Conservation (phyloP, 2,797 vertebrate genomes). For the Sebastes wilsoni region DNA sequence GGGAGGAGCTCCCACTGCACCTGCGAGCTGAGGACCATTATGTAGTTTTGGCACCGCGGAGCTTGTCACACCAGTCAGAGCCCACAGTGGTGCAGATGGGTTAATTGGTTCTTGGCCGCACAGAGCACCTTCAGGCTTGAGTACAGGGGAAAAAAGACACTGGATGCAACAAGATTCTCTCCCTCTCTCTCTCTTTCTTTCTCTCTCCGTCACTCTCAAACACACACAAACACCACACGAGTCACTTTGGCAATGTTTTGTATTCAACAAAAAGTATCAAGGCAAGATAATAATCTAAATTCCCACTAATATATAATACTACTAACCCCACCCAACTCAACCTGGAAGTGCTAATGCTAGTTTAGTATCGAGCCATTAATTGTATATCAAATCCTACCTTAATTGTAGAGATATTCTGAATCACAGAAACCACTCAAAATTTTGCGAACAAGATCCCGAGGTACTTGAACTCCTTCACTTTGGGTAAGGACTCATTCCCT, state of each 20-base stretch:
- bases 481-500: too few species aligned
- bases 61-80: conserved; percentile 41
- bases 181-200: not conserved
- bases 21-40: conserved; percentile 36
- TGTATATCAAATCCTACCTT: not conserved
- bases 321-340: not conserved
- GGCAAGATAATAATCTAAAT: not conserved
- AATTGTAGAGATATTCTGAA: not conserved
- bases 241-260: not conserved
- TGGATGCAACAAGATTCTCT: not conserved
- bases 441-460: too few species aligned
- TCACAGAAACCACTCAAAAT: not conserved
- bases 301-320: not conserved
- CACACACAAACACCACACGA: not conserved
- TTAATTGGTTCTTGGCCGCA: conserved; percentile 65
- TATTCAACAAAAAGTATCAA: not conserved
- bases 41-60: conserved; percentile 42
- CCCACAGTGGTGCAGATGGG: conserved; percentile 40
- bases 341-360: not conserved
- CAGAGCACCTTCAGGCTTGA: conserved; percentile 32
- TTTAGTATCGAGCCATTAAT: not conserved
- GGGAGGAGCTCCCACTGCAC: conserved; percentile 40
- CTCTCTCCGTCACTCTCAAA: not conserved
- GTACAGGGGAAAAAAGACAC: not conserved
- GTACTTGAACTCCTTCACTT: too few species aligned